phyloP scores from a whole-genome alignment of 2,888 invertebrate genomes.

The Clusia tigrina region DNA sequence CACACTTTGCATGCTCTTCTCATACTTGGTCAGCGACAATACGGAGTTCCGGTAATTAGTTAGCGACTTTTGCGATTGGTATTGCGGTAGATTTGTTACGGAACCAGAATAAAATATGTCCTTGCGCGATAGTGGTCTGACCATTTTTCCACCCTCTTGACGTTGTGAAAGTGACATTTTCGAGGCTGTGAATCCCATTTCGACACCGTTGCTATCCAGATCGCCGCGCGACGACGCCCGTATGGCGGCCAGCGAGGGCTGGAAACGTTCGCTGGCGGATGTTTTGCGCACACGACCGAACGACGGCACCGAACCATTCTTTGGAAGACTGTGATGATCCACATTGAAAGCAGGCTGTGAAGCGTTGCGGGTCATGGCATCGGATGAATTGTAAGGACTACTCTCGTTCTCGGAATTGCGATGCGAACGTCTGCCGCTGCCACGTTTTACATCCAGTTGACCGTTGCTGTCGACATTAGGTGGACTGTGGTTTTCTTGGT shows the following conservation, averaged over 20 bases:
- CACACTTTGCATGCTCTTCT: slow-evolving; percentile 69
- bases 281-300: slow-evolving; percentile 87
- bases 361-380: slow-evolving; percentile 79
- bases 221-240: slow-evolving; percentile 80
- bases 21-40: slow-evolving; percentile 81
- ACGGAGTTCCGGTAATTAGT: slow-evolving; percentile 91
- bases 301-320: slow-evolving; percentile 90
- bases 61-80: slow-evolving; percentile 89
- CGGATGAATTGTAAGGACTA: slow-evolving; percentile 61
- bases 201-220: slow-evolving; percentile 79
- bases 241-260: slow-evolving; percentile 83
- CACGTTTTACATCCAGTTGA: slow-evolving; percentile 46
- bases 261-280: slow-evolving; percentile 83
- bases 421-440: slow-evolving; percentile 47
- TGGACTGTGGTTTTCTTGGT: slow-evolving; percentile 43
- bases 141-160: slow-evolving; percentile 69
- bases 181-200: slow-evolving; percentile 72
- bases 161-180: slow-evolving; percentile 70
- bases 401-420: slow-evolving; percentile 60
- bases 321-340: slow-evolving; percentile 68
- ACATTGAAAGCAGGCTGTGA: slow-evolving; percentile 84
- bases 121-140: slow-evolving; percentile 90
- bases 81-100: slow-evolving; percentile 90
- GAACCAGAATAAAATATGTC: slow-evolving; percentile 99
- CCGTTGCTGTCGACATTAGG: slow-evolving; percentile 51